phyloP scores from a whole-genome alignment of 2,797 vertebrate species.

The Catostomus latipinnis region DNA sequence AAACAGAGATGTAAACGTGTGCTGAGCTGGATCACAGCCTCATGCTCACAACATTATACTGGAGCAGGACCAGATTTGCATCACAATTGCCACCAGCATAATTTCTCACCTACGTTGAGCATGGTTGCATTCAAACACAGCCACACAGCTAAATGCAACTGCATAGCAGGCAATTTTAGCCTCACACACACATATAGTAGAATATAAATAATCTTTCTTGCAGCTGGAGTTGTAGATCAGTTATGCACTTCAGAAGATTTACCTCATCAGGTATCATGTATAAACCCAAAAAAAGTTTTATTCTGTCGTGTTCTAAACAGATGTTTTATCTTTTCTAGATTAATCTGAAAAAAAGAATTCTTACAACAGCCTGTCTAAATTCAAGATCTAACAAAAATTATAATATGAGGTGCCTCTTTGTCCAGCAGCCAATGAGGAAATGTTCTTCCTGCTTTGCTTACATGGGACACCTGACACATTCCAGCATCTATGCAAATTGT shows the following conservation, averaged over 20 bases:
- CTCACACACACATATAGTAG: conserved; percentile 9
- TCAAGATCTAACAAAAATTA: too few species aligned
- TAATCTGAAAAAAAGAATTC: too few species aligned
- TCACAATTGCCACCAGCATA: conserved; percentile 36
- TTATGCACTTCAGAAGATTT: not conserved
- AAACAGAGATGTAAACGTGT: conserved; percentile 30
- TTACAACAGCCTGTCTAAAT: too few species aligned
- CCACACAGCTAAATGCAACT: conserved; percentile 6
- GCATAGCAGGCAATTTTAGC: not conserved
- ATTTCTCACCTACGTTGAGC: conserved; percentile 10
- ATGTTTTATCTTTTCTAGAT: too few species aligned
- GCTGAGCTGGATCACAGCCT: conserved; percentile 34
- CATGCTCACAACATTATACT: conserved; percentile 19
- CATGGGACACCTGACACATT: too few species aligned
- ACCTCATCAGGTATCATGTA: not conserved
- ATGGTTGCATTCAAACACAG: not conserved
- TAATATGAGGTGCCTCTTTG: too few species aligned
- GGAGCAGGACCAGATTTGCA: conserved; percentile 36
- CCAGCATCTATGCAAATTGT: too few species aligned
- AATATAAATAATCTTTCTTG: not conserved
- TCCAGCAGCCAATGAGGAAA: too few species aligned
- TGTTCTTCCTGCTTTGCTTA: too few species aligned
- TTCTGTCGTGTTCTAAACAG: too few species aligned
- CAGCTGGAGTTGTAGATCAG: not conserved
- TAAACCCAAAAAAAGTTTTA: too few species aligned